Base-by-base conservation (phyloP, 92 coral and sea anemone species). In the Diadumene lineata region DNA sequence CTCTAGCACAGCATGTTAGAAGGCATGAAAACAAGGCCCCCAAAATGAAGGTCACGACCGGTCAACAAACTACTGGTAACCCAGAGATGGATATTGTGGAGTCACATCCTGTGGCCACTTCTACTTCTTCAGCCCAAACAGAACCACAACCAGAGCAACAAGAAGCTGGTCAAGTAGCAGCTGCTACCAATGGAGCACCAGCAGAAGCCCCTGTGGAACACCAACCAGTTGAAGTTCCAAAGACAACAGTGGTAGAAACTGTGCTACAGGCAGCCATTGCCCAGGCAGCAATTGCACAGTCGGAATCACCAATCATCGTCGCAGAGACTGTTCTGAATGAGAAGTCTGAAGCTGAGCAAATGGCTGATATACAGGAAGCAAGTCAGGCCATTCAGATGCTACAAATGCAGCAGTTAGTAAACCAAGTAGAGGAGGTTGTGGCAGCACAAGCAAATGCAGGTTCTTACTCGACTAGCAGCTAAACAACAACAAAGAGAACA, bases 381-480 rank as follows among this genome's bases (percentile, higher is more conserved):
- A 64, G 68, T 17, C 79, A 74, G 66, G 79, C 79, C 18, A 74
- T 74, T 30, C 79, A 61, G 50, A 61, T 61, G 79, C 50, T 74
- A 6, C 69, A 64, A 31, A 74, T 61, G 79, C 79, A 74, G 22
- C 79, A 64, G 69, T 57, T 61, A 34, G 79, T 61, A 17, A 44
- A 74, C 46, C 77, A 74, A 61, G 79, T 74, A 16, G 79, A 74
- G 18, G 79, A 74, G 34, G 79, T 74, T 0, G 79, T 74, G 16
- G 50, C n/a, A n/a, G n/a, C 79, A 19, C 77, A 72, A 26, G 65
- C 66, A 34, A 31, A 11, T 30, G 33, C 62, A 19, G 28, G 62
- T 6, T 38, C 48, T 38, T 38, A 38, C 48, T 6, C 48, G n/a
- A n/a, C n/a, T n/a, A n/a, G n/a, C n/a, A n/a, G n/a, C n/a, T n/a